phyloP scores from a whole-genome alignment of 2,797 vertebrate species.

The Enteromius fasciolatus region DNA sequence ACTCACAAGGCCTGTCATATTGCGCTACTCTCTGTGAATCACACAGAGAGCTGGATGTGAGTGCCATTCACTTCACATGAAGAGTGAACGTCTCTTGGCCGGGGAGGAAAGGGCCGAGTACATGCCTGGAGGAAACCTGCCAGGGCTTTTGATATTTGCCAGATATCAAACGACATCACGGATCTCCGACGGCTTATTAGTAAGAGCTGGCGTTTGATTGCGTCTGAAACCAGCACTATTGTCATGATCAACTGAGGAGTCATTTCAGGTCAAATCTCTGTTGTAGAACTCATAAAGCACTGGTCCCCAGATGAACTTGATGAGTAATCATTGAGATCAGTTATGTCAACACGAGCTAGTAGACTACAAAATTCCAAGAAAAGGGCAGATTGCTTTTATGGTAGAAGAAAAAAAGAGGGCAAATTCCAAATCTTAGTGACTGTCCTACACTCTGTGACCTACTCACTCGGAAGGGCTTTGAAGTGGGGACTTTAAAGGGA shows the following conservation, averaged over 20 bases:
- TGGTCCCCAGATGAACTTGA: not conserved
- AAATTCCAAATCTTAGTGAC: not conserved
- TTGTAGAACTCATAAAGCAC: not conserved
- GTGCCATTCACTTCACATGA: slow-evolving; percentile 44
- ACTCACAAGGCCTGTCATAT: slow-evolving; percentile 30
- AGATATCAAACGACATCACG: slow-evolving; percentile 31
- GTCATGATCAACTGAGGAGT: not conserved
- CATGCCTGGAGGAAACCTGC: slow-evolving; percentile 35
- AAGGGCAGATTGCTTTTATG: not conserved
- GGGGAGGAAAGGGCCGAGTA: slow-evolving; percentile 10
- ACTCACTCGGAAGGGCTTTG: not conserved
- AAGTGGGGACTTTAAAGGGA: not conserved
- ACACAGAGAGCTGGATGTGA: slow-evolving; percentile 33
- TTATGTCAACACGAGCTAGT: not conserved
- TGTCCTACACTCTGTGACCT: not conserved
- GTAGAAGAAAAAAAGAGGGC: not conserved
- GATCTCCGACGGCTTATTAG: slow-evolving; percentile 28
- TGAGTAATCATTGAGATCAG: slow-evolving; percentile 19
- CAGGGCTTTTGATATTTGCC: slow-evolving; percentile 28
- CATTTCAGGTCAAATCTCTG: not conserved
- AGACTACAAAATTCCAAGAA: not conserved
- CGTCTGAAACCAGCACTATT: slow-evolving; percentile 13
- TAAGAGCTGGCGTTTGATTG: slow-evolving; percentile 47
- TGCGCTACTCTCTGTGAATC: slow-evolving; percentile 33
- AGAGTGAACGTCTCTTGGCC: slow-evolving; percentile 33